phyloP scores from a whole-genome alignment of 2,888 invertebrate species.

The Capitulum mitella region DNA sequence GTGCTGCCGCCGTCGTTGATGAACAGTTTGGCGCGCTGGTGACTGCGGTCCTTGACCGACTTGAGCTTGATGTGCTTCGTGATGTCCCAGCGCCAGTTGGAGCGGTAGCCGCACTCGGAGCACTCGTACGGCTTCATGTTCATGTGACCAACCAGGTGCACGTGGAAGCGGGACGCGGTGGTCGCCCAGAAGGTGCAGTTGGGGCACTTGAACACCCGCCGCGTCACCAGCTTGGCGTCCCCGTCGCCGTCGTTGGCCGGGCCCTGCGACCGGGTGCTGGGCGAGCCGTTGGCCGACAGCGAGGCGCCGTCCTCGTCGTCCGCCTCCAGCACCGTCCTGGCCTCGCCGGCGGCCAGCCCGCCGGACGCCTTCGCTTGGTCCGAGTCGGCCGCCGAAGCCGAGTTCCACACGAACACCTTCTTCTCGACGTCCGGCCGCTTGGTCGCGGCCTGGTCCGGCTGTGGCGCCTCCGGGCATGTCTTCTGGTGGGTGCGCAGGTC shows the following conservation, averaged over 20 bases:
- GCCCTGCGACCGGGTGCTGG: conserved; percentile 29
- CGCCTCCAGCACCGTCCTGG: conserved; percentile 24
- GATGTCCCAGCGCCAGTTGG: conserved; percentile 96
- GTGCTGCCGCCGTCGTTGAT: conserved; percentile 85
- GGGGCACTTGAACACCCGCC: conserved; percentile 80
- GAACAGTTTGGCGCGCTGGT: conserved; percentile 64
- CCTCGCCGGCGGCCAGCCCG: conserved; percentile 30
- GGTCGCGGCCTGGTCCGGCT: conserved; percentile 35
- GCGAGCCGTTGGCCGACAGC: conserved; percentile 33
- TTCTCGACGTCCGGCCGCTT: conserved; percentile 29
- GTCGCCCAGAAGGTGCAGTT: conserved; percentile 88
- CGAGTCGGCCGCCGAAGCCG: conserved; percentile 40
- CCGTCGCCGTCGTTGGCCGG: conserved; percentile 2
- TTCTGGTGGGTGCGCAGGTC: conserved; percentile 68
- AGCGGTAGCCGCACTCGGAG: conserved; percentile 83
- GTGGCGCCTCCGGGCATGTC: conserved; percentile 57
- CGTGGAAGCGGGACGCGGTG: conserved; percentile 85
- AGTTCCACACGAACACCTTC: conserved; percentile 42
- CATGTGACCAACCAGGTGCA: conserved; percentile 85
- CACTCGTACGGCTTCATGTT: conserved; percentile 91
- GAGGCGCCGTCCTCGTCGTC: conserved; percentile 27
- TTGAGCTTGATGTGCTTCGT: conserved; percentile 90
- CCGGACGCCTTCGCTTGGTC: conserved; percentile 32
- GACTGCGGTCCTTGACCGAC: conserved; percentile 72
- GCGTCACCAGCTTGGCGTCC: conserved; percentile 32